These are phyloP conservation scores for Leptobrachium ailaonicum DNA, from an alignment of 2,113 vertebrate species.

Conservation along the genomic window DNA sequence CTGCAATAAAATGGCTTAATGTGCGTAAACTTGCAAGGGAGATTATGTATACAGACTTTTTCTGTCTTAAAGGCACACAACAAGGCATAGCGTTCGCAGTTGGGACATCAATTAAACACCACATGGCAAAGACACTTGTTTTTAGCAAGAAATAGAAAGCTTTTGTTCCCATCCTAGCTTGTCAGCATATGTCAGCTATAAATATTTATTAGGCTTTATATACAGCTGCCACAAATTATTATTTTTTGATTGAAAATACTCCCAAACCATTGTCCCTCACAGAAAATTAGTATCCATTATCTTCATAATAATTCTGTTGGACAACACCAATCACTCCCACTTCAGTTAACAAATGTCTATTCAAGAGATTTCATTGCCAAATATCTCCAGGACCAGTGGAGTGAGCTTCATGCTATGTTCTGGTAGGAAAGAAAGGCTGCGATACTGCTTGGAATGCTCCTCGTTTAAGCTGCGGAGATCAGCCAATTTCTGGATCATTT, in stretches of 20 bases:
- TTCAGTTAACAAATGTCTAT: neutral
- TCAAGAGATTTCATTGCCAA: conserved; percentile 90
- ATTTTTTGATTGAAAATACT: conserved; percentile 12
- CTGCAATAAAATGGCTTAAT: too few species aligned
- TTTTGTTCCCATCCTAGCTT: conserved; percentile 5
- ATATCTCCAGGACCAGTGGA: conserved; percentile 91
- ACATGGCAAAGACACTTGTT: conserved; percentile 14
- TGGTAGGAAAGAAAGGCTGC: conserved; percentile 87
- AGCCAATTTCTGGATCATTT: conserved; percentile 97
- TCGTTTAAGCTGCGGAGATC: conserved; percentile 95
- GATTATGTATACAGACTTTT: too few species aligned
- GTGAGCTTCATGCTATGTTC: conserved; percentile 95
- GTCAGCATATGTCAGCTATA: neutral
- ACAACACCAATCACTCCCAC: conserved; percentile 4
- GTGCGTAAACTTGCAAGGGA: too few species aligned
- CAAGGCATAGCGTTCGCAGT: conserved; percentile 14
- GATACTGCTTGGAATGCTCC: conserved; percentile 96
- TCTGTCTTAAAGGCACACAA: conserved; percentile 29
- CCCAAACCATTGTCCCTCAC: conserved; percentile 10
- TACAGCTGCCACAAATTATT: conserved; percentile 8
- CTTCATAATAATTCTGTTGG: neutral
- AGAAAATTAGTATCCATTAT: conserved; percentile 12
- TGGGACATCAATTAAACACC: neutral
- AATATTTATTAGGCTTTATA: conserved; percentile 16
- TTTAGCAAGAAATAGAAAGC: conserved; percentile 12